These are phyloP conservation scores for Dendrocincla fuliginosa DNA, from an alignment of 2,797 vertebrate species.

Conservation along the genomic window DNA sequence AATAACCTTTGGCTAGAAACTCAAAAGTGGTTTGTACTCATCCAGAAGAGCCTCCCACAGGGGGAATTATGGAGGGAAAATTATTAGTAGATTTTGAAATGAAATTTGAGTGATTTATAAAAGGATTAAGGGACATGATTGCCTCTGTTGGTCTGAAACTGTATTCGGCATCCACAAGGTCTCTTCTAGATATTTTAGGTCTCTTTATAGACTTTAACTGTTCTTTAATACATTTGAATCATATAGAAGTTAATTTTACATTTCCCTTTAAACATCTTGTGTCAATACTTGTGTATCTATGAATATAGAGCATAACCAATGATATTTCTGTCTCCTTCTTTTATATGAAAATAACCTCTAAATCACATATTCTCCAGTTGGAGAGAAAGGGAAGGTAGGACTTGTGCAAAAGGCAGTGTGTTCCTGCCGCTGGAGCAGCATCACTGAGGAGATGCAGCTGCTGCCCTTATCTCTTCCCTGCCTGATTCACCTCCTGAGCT, in stretches of 20 bases:
- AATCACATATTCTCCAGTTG: background rate
- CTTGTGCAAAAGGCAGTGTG: background rate
- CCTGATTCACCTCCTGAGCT: background rate
- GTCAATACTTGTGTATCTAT: background rate
- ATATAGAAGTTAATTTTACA: background rate
- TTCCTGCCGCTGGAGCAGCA: background rate
- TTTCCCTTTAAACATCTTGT: background rate
- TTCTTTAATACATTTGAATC: background rate
- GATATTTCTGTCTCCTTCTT: background rate
- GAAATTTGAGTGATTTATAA: background rate
- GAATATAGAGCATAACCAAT: background rate
- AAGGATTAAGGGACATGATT: background rate
- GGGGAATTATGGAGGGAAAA: background rate
- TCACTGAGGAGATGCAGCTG: background rate
- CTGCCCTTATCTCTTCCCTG: background rate
- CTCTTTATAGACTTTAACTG: background rate
- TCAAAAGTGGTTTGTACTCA: slow-evolving; percentile 3
- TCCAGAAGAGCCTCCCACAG: slow-evolving; percentile 1
- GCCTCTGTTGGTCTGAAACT: background rate
- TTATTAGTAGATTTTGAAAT: slow-evolving; percentile 30
- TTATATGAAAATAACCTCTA: background rate
- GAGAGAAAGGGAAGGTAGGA: background rate
- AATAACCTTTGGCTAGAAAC: slow-evolving; percentile 24
- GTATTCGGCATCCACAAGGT: background rate
- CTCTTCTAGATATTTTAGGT: background rate